Percentiles rank a stretch among this genome's conserved stretches.
phyloP scores from a whole-genome alignment of 1,140 invertebrate species.

The Globodera ellingtonae region DNA sequence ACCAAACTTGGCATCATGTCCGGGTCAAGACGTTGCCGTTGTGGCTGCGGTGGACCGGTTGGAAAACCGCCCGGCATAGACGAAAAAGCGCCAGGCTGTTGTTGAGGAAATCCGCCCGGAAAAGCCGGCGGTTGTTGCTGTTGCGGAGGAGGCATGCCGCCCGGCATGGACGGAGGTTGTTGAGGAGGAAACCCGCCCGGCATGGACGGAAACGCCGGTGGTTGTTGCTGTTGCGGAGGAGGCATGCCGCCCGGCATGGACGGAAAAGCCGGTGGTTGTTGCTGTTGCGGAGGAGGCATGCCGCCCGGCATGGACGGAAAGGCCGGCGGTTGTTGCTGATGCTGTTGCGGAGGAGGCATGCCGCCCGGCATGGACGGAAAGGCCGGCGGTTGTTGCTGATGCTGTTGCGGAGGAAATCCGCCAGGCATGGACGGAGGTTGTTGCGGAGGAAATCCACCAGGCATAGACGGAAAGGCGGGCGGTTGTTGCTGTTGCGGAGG shows the following conservation, averaged over 20 bases:
- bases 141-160: not conserved
- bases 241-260: too few species aligned
- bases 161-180: not conserved
- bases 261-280: not conserved
- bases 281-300: not conserved
- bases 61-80: not conserved
- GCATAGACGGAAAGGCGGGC: too few species aligned
- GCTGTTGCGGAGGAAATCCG: not conserved
- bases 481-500: not conserved
- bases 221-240: not conserved
- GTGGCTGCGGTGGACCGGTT: slow-evolving; percentile 36
- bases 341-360: not conserved
- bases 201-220: not conserved
- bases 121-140: not conserved
- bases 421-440: not conserved
- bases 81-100: not conserved
- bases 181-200: not conserved
- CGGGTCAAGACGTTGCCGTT: slow-evolving; percentile 57
- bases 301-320: not conserved
- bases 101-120: not conserved
- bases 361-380: too few species aligned
- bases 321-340: not conserved
- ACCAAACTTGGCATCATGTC: slow-evolving; percentile 59
- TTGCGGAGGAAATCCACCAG: not conserved
- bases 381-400: not conserved